A percentile compares a stretch with the other conserved stretches of the same genome.
Conservation (phyloP, 2,888 invertebrate genomes). For the Tetramorium bicarinatum region DNA sequence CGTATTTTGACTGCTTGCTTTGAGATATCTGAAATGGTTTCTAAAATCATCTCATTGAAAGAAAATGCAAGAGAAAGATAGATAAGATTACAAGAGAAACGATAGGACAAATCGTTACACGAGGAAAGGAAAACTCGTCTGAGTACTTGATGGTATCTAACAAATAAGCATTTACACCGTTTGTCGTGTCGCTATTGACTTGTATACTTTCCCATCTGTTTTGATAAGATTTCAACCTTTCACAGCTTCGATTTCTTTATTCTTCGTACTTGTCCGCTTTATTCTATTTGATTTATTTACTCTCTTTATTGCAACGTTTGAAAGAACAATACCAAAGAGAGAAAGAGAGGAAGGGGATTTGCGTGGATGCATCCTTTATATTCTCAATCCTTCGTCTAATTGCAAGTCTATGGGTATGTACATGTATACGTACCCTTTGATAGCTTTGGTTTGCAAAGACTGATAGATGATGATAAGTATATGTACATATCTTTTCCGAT, state of each 20-base stretch:
- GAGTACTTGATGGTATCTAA: not conserved
- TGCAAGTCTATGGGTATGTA: not conserved
- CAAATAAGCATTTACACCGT: conserved; percentile 16
- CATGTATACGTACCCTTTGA: not conserved
- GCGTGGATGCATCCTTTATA: not conserved
- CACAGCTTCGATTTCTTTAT: conserved; percentile 33
- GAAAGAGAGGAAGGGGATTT: not conserved
- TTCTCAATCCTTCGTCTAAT: not conserved
- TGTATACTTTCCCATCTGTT: conserved; percentile 21
- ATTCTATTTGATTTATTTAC: conserved; percentile 57
- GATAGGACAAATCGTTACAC: not conserved
- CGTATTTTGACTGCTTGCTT: not conserved
- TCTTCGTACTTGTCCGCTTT: conserved; percentile 27
- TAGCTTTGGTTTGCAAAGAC: conserved; percentile 6
- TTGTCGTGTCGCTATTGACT: not conserved
- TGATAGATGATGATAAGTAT: not conserved
- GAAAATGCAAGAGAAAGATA: not conserved
- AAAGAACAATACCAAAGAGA: not conserved
- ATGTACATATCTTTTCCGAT: not conserved
- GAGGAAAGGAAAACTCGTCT: not conserved
- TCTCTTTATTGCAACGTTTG: conserved; percentile 16
- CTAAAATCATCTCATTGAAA: not conserved
- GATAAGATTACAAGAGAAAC: not conserved
- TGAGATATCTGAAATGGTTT: not conserved
- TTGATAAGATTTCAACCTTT: not conserved